Base-by-base conservation (phyloP, 2,888 invertebrate species). In the Xestia c-nigrum region DNA sequence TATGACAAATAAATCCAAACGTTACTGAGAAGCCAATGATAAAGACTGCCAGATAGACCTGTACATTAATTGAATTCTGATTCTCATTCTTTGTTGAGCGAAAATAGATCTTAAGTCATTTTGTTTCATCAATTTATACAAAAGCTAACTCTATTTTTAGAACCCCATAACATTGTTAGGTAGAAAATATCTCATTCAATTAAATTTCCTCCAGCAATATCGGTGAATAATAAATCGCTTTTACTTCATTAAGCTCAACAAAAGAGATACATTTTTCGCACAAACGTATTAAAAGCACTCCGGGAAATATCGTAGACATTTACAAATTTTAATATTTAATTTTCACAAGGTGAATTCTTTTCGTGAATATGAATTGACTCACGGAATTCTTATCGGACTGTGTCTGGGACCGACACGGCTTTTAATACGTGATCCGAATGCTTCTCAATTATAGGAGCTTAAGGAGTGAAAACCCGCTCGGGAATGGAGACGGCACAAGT, bases 401-500 rank as follows among this genome's bases (percentile, higher is more conserved):
- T 91, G 92, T 93, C 94, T 94, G 93, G 89, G 90, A 90, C 89
- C 91, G 94, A 94, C 95, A 93, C 91, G 90, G 93, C 92, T 93
- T 94, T 92, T 93, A 92, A 93, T 93, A 95, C 95, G 95, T 95
- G 95, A 94, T 94, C 92, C 87, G 95, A 95, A 95, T 95, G 83
- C 89, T 90, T 81, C 86, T 89, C 93, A 95, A 94, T 94, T 94
- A 93, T 90, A 88, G 89, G 77, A 87, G 92, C 90, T 93, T 90
- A 91, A 92, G 92, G 87, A 92, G 89, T 88, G 85, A 88, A 89
- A 89, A 88, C 86, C 84, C 86, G 85, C 80, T 76, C 70, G 81
- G 77, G 71, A 83, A 78, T 72, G 14, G 14, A 70, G 67, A 55
- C 72, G 86, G 86, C 43, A 59, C 82, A 83, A 89, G 78, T 73